Evolutionary conservation across 2,888 invertebrate species (phyloP).

Genomic region (Auanema freiburgensis): DNA sequence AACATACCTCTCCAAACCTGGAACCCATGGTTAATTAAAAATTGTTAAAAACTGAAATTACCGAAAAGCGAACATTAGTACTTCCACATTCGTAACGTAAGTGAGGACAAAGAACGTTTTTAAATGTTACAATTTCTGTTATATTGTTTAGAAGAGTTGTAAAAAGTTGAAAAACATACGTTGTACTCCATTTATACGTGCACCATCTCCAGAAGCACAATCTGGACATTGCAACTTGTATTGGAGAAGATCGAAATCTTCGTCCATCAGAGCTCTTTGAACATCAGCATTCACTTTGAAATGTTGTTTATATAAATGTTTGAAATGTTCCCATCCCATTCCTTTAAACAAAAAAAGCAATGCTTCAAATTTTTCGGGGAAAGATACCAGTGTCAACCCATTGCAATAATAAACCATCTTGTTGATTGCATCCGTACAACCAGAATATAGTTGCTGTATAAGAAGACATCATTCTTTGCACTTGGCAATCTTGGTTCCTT

Average conservation of each 20-base stretch:
- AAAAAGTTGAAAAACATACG: slow-evolving; percentile 24
- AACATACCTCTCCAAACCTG: slow-evolving; percentile 60
- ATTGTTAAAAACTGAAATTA: not conserved
- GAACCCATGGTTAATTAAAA: not conserved
- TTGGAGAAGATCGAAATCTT: slow-evolving; percentile 58
- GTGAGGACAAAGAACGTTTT: slow-evolving; percentile 62
- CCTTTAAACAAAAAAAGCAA: slow-evolving; percentile 24
- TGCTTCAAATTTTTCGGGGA: not conserved
- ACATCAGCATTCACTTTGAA: slow-evolving; percentile 60
- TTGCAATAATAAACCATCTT: slow-evolving; percentile 56
- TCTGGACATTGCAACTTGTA: slow-evolving; percentile 61
- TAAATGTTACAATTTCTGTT: slow-evolving; percentile 52
- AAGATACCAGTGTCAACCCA: slow-evolving; percentile 42
- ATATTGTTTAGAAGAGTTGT: not conserved
- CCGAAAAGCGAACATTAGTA: slow-evolving; percentile 57
- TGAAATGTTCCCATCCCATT: slow-evolving; percentile 62
- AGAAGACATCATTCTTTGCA: slow-evolving; percentile 64
- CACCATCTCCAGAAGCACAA: slow-evolving; percentile 45
- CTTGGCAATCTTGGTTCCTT: slow-evolving; percentile 63
- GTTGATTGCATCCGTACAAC: slow-evolving; percentile 57
- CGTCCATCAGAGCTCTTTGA: slow-evolving; percentile 48
- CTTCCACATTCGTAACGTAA: slow-evolving; percentile 56
- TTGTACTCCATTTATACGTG: slow-evolving; percentile 46
- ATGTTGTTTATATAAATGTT: slow-evolving; percentile 58
- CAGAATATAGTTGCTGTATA: slow-evolving; percentile 64